Conservation (phyloP, 2,797 vertebrate genomes). For the Cynopterus sphinx region DNA sequence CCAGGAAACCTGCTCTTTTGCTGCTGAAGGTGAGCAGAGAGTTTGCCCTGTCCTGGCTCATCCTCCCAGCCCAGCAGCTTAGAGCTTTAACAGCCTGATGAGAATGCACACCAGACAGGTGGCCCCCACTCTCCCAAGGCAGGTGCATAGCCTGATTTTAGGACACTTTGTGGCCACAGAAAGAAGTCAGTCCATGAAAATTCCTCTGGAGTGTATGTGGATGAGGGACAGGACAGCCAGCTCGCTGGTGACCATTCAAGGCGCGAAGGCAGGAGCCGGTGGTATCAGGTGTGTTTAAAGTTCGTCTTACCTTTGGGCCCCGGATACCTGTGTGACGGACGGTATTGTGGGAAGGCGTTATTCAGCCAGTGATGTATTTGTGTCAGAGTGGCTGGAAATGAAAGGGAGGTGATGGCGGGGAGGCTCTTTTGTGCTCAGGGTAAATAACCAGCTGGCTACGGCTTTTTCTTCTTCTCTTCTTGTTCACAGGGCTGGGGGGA, state of each 20-base stretch:
- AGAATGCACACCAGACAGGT: constrained; percentile 67
- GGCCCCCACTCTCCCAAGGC: constrained; percentile 62
- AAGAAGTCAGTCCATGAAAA: constrained; percentile 73
- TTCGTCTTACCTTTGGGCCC: constrained; percentile 79
- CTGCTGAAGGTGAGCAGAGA: background rate
- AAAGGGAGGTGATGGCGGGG: constrained; percentile 71
- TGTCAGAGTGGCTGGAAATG: constrained; percentile 73
- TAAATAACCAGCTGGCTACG: constrained; percentile 75
- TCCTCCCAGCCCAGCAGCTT: constrained; percentile 52
- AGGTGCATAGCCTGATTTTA: constrained; percentile 69
- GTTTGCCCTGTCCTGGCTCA: background rate
- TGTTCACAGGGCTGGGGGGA: constrained; percentile 10
- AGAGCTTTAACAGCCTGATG: constrained; percentile 11
- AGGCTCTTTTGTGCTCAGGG: constrained; percentile 78
- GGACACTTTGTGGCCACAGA: constrained; percentile 77
- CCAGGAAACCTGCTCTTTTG: background rate
- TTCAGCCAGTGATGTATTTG: constrained; percentile 78
- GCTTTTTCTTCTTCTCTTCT: constrained; percentile 49
- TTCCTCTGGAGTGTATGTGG: constrained; percentile 73
- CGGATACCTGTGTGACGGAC: constrained; percentile 71
- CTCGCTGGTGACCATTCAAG: constrained; percentile 78
- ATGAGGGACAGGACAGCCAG: constrained; percentile 43
- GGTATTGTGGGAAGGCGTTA: constrained; percentile 74
- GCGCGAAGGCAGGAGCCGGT: constrained; percentile 78
- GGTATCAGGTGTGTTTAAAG: constrained; percentile 86